Evolutionary conservation across 2,113 vertebrate species (phyloP), one percentile per base, ranked within the genome.

Genomic region (Xenopus borealis): DNA sequence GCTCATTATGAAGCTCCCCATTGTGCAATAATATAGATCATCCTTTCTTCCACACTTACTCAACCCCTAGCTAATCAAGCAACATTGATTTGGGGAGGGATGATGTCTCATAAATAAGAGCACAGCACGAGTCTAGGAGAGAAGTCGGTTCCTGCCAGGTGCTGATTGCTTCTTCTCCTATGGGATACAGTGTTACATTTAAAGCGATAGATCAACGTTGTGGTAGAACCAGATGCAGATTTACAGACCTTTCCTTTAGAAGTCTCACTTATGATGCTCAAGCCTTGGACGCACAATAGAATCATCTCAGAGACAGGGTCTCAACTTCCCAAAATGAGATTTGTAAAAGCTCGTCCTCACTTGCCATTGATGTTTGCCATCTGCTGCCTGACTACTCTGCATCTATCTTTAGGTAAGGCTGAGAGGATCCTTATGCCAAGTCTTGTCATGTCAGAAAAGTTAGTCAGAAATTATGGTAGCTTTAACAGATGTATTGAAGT

Each of bases 61-160:
- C 74, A 77, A 57, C 74, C 74, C 59, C 69, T 65, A 70, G 74
- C 74, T 77, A 77, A 77, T 77, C 74, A 77, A 55, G 55, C 66
- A 81, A 66, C 69, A 17, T 78, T 69, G 77, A 64, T 47, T 72
- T 78, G 44, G 75, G 7, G 69, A 78, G 79, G 12, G 69, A 78
- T 74, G 82, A 81, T 82, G 80, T 79, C 78, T 81, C 78, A 78
- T 83, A 81, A 85, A 85, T 82, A 83, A 85, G 71, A 71, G 68
- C 77, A 53, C 85, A 82, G 82, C 72, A 0, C 78, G 84, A 86
- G 72, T 79, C 80, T 80, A 81, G 79, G 77, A 86, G 83, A 80
- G 83, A 76, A 62, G 45, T 1, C 13, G 69, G 47, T 73, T 80
- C 79, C 80, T 79, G 71, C 0, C 30, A 78, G 62, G 76, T 75